Base-by-base conservation (phyloP, 2,797 vertebrate species). In the Balearica regulorum region DNA sequence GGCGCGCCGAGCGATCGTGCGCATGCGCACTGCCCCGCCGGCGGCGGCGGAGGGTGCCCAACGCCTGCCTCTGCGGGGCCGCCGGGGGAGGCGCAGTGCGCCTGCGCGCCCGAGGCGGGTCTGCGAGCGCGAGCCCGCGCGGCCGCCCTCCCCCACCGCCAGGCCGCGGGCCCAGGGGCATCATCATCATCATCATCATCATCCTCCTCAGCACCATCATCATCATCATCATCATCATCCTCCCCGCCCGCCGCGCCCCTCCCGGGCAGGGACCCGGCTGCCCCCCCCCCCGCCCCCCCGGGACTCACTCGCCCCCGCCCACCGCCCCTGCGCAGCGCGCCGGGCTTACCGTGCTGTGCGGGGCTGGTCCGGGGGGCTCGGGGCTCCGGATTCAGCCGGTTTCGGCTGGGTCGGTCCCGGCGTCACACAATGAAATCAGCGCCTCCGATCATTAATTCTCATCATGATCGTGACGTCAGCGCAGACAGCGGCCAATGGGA, bases 401-500 rank as follows among this genome's bases (percentile, higher is more conserved):
- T 99, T 99, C 98, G 98, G 98, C 98, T 98, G 96, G 96, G 89
- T 97, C 96, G 98, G 98, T 98, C 98, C 98, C 98, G 98, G 98
- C 98, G 98, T 99, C 97, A 99, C 98, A 99, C 99, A 99, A 99
- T 99, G 99, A 99, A 99, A 99, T 99, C 99, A 99, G 98, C 99
- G 98, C 98, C 98, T 99, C 99, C 98, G 99, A 99, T 99, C 99
- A 99, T 99, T 99, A 99, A 99, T 99, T 99, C 99, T 99, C 99
- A 99, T 99, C 99, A 99, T 99, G 99, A 99, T 99, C 98, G 99
- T 99, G 99, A 99, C 99, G 99, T 99, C 70, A 97, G 71, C 25
- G 92, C 97, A 99, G 99, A 99, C 98, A 99, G 98, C 98, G 98
- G 98, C 99, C 99, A 99, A 99, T 99, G 92, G 97, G 93, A 94